Evolutionary conservation across 1,140 invertebrate species (phyloP), one percentile per base, ranked within the genome.

Genomic region (Papilio polyxenes): DNA sequence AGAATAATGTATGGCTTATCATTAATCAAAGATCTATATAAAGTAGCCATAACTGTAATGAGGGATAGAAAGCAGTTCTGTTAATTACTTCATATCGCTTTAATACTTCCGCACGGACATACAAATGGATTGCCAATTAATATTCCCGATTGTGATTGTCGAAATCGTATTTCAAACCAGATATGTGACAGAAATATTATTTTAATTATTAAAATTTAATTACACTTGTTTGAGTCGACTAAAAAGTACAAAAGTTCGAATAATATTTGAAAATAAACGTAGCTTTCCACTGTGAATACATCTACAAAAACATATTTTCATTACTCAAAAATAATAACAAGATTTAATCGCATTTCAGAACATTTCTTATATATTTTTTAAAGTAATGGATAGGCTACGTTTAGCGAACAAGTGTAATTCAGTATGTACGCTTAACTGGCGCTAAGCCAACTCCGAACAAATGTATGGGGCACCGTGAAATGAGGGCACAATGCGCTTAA

Each of bases 361-460:
- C 4, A 44, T 44, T 44, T 44, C 40, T 44, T 44, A 44, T 44
- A 44, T 56, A 17, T 17, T 17, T 56, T 17, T 17, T 17, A 56
- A 56, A 17, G 15, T 56, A 17, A 17, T 56, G 53, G 15, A 56
- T 56, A 53, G 15, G 15, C 17, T 65, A 11, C 62, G 4, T 75
- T 23, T 56, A 23, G 31, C 20, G 75, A 76, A 76, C 48, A 76
- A 77, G 53, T 77, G 75, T 77, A 53, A 77, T 49, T 77, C 48
- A 77, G 75, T 23, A 23, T 77, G 75, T 77, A 77, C 75, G 44
- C 75, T 51, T 13, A 51, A 23, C 75, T 77, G 75, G 75, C 75
- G 48, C 7, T 49, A 77, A 51, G 75, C 75, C 75, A 77, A 77
- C 75, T 77, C 20, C 6, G 20, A 53, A 74, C 72, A 74, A 74